These are phyloP conservation scores for Hylia prasina DNA, from an alignment of 2,113 vertebrate species.

Conservation along the genomic window DNA sequence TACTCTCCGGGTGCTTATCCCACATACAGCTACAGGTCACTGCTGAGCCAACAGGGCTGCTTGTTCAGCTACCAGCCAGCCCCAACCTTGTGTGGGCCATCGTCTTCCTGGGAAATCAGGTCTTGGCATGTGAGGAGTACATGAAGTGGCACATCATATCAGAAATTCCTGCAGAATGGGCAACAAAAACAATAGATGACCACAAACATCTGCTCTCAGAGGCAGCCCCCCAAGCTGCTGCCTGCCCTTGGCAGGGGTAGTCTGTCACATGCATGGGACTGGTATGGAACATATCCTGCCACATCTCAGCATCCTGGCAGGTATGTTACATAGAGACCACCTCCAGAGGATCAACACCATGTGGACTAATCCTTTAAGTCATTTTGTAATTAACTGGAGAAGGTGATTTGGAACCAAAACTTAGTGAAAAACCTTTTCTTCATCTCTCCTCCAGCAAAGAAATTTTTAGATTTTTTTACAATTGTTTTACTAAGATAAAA, in stretches of 20 bases:
- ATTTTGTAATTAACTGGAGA: neutral
- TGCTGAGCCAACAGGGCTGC: neutral
- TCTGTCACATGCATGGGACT: fast-evolving
- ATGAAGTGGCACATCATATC: neutral
- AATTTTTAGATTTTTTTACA: neutral
- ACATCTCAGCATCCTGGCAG: neutral
- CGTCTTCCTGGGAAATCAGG: neutral
- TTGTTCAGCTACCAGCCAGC: neutral
- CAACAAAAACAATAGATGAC: neutral
- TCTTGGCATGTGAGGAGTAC: neutral
- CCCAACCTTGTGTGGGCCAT: neutral
- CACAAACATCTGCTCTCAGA: neutral
- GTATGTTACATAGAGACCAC: fast-evolving
- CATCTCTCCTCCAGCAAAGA: neutral
- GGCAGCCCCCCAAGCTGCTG: neutral
- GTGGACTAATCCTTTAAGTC: neutral
- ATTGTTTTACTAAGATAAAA: neutral
- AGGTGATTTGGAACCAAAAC: neutral
- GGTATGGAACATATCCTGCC: neutral
- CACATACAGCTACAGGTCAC: neutral
- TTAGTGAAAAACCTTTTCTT: neutral
- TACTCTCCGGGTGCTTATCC: neutral
- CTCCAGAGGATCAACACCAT: neutral
- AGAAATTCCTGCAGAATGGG: fast-evolving
- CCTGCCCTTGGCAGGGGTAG: neutral